Base-by-base conservation (phyloP, 2,797 vertebrate species). In the Oophaga sylvatica region DNA sequence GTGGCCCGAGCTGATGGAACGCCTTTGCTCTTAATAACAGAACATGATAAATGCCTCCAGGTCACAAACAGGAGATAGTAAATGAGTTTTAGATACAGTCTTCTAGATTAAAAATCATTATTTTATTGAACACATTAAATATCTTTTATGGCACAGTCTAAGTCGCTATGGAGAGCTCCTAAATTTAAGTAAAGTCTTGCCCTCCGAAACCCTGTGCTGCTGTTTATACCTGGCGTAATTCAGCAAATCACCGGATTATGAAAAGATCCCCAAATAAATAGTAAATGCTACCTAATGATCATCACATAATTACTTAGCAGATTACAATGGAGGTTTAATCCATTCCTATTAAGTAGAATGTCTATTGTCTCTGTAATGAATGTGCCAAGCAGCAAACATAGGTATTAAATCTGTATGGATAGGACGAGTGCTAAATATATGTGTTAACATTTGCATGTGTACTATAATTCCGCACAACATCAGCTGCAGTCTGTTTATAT, bases 91-190 rank as follows among this genome's bases (percentile, higher is more conserved):
- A 88, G 53, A 85, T 63, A 81, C 76, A 85, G 70, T 57, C 65
- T 59, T 41, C 20, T 75, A 76, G 76, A 88, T 85, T 85, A 88
- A 88, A 85, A 84, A 88, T 81, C 78, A 81, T 88, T 85, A 85
- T 85, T 88, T 88, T 88, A 85, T 85, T 85, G 78, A 76, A 81
- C n/a, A 29, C 63, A 56, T 85, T 85, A 73, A 88, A 88, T 85
- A 68, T 85, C 81, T 84, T 83, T 87, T 87, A 87, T 79, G 75
- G 82, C 83, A 6, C 20, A 81, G 77, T 31, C 67, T 85, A n/a
- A 75, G 76, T 31, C 31, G 87, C 83, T 81, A 79, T 73, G 80
- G 60, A 88, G 83, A 75, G 78, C 83, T 81, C 60, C 78, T 88
- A 68, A 81, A 85, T 88, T 85, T 88, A 85, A 85, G 78, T 59